These are phyloP conservation scores for Hyposoter dolosus DNA, from an alignment of 2,888 invertebrate species.

Conservation along the genomic window DNA sequence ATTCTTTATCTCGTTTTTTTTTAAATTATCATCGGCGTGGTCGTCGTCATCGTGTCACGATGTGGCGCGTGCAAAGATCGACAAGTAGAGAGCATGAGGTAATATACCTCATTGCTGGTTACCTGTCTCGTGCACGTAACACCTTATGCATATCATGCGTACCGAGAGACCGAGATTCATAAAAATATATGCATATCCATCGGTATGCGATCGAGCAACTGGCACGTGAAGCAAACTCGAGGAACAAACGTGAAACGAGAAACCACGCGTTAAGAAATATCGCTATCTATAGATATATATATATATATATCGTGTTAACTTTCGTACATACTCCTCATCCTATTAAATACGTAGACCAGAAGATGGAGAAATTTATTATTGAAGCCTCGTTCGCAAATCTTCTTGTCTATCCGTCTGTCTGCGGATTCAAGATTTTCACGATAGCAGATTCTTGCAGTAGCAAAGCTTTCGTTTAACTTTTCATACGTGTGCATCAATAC, in stretches of 20 bases:
- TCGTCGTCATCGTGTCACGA: conserved; percentile 42
- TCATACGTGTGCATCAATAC: not conserved
- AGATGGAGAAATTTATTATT: conserved; percentile 54
- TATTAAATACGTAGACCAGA: not conserved
- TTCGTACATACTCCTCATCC: not conserved
- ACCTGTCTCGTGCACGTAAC: conserved; percentile 52
- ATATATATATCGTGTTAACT: conserved; percentile 38
- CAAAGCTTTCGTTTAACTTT: not conserved
- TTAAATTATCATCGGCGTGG: not conserved
- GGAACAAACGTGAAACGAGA: conserved; percentile 39
- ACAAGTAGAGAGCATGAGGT: conserved; percentile 44
- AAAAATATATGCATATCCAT: not conserved
- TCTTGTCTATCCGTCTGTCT: conserved; percentile 38
- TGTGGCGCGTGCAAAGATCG: conserved; percentile 56
- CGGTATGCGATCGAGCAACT: conserved; percentile 19
- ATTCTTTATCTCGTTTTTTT: not conserved
- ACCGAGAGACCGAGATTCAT: conserved; percentile 19
- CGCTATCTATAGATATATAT: conserved; percentile 38
- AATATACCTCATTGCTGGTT: conserved; percentile 17
- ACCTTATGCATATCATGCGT: conserved; percentile 46
- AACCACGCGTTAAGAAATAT: conserved; percentile 48
- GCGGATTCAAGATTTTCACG: conserved; percentile 21
- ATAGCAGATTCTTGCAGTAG: conserved; percentile 20
- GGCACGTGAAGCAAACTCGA: conserved; percentile 34
- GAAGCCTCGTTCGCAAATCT: conserved; percentile 53